A percentile compares a stretch with the other conserved stretches of the same genome.
phyloP scores from a whole-genome alignment of 1,140 invertebrate species.

The Cotesia typhae region DNA sequence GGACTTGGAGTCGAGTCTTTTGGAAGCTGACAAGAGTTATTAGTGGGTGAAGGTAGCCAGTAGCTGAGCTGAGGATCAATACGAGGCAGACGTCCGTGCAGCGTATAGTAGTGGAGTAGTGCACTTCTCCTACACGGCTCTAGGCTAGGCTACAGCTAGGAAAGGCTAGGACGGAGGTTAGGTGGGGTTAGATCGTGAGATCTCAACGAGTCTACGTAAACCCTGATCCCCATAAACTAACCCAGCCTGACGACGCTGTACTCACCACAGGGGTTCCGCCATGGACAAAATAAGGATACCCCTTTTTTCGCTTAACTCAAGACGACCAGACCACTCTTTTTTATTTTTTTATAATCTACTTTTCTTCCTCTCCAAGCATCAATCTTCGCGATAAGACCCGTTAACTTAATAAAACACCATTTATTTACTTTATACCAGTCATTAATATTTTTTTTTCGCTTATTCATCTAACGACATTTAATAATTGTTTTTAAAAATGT shows the following conservation, averaged over 20 bases:
- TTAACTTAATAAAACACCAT: neutral
- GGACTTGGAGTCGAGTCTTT: conserved; percentile 54
- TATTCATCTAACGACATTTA: too few relatives aligned
- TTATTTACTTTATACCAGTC: too few relatives aligned
- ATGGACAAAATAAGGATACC: conserved; percentile 30
- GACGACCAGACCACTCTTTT: neutral
- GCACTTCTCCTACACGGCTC: conserved; percentile 54
- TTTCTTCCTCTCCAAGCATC: conserved; percentile 16
- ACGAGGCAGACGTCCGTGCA: conserved; percentile 58
- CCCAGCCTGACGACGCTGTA: conserved; percentile 51
- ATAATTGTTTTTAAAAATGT: too few relatives aligned
- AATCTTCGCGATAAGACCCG: conserved; percentile 4
- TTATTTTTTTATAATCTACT: conserved; percentile 1
- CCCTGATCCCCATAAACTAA: conserved; percentile 59
- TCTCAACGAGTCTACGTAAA: conserved; percentile 62
- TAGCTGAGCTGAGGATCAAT: conserved; percentile 64
- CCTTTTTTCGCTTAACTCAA: neutral
- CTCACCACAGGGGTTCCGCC: conserved; percentile 42
- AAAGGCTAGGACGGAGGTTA: conserved; percentile 54
- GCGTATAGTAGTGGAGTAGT: conserved; percentile 49
- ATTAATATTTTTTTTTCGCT: too few relatives aligned
- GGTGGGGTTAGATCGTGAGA: conserved; percentile 59
- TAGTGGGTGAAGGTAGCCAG: conserved; percentile 67
- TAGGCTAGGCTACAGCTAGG: conserved; percentile 59
- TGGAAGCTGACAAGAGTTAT: conserved; percentile 67